These are phyloP conservation scores for Drosophila sturtevanti DNA, from an alignment of 1,140 invertebrate species.

Conservation along the genomic window DNA sequence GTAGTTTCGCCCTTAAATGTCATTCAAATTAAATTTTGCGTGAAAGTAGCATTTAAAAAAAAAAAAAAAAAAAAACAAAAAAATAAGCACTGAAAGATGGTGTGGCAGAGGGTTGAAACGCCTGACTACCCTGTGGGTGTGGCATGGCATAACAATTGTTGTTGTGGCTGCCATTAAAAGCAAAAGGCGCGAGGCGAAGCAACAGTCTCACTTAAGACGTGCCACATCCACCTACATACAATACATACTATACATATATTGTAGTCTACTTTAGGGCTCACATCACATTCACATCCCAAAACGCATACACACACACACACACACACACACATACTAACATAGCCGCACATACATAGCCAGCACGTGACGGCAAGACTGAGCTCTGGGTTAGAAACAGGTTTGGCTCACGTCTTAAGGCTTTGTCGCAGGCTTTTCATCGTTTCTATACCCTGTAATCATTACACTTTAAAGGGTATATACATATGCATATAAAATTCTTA, in stretches of 20 bases:
- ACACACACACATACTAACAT: conserved; percentile 33
- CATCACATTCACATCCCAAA: neutral
- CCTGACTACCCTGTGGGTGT: conserved; percentile 12
- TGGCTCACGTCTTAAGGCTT: conserved; percentile 31
- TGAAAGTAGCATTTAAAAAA: conserved; percentile 79
- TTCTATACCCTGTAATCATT: neutral
- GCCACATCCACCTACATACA: conserved; percentile 31
- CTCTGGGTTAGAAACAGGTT: conserved; percentile 39
- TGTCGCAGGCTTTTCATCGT: conserved; percentile 14
- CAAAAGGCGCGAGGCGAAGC: conserved; percentile 70
- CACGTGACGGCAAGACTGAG: conserved; percentile 53
- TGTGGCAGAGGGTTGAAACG: neutral
- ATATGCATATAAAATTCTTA: no score
- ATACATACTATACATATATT: conserved; percentile 35
- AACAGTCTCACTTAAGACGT: conserved; percentile 71
- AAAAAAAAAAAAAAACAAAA: conserved; percentile 22
- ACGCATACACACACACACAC: neutral
- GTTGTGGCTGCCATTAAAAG: conserved; percentile 69
- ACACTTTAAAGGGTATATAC: neutral
- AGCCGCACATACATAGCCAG: conserved; percentile 21
- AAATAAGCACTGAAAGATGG: neutral
- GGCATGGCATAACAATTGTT: conserved; percentile 67
- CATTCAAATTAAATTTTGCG: conserved; percentile 80
- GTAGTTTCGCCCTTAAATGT: conserved; percentile 73
- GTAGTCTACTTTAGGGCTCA: conserved; percentile 47